Evolutionary conservation across 2,888 invertebrate genomes (phyloP), one percentile per base, ranked within the genome.

Genomic region (Tholera decimalis): DNA sequence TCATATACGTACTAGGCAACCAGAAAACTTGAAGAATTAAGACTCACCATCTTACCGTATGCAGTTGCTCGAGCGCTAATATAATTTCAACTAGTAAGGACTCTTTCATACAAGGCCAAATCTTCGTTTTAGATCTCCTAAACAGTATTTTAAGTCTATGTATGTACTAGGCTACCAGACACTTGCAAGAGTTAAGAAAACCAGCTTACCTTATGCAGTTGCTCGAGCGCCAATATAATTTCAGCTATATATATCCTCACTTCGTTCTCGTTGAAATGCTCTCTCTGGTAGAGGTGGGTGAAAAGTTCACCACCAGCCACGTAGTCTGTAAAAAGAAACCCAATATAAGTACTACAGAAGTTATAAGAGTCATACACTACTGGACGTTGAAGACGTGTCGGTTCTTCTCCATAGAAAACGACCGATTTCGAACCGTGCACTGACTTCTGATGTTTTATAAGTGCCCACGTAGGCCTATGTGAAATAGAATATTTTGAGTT

Each of bases 291-390:
- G 69, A 99, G 96, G 95, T 99, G 99, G 3, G 99, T 99, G 95
- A 99, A 99, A 76, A 99, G 96, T 92, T 99, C 99, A 0, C 99
- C 99, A 57, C 99, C 99, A 85, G 98, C 98, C 61, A 99, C 99
- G 95, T 99, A 99, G 96, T 99, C 99, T 99, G 96, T 26, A 41
- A 72, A 84, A 70, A 73, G 81, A 56, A 11, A 2, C 1, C 0
- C 11, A 22, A 22, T 43, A 43, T 41, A 11, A 41, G 20, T 22
- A 22, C 11, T 4, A 22, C 41, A 9, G 20, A 11, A 20, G 11
- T 41, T 5, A 41, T 20, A 33, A 11, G 0, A 7, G 3, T 13
- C 13, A 33, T 33, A 13, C 11, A 33, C 4, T 33, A 13, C n/a
- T n/a, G n/a, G n/a, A n/a, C n/a, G n/a, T n/a, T n/a, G n/a, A n/a